Evolutionary conservation across 2,113 vertebrate species (phyloP).

Genomic region (Cairina moschata): DNA sequence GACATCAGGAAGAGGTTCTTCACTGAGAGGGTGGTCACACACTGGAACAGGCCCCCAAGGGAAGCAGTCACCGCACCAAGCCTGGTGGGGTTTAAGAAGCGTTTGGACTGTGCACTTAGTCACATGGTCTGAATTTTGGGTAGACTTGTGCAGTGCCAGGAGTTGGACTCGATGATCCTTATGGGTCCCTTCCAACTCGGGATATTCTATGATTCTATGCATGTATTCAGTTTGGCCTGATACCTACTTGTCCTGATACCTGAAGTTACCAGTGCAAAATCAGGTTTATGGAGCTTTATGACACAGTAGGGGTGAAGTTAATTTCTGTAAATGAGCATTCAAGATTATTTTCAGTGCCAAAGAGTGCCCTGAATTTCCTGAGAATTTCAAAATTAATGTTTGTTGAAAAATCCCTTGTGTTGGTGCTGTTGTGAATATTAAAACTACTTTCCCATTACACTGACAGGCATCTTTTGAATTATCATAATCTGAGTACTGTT

Average conservation of each 20-base stretch:
- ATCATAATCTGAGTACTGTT: conserved; percentile 25
- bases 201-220: too few species aligned
- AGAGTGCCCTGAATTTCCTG: background rate
- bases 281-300: background rate
- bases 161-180: too few species aligned
- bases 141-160: too few species aligned
- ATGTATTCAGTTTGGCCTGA: background rate
- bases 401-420: background rate
- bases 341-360: background rate
- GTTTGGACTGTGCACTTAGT: too few species aligned
- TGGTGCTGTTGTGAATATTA: background rate
- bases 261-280: background rate
- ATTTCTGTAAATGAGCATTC: background rate
- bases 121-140: too few species aligned
- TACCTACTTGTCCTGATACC: background rate
- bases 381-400: background rate
- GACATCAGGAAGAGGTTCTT: too few species aligned
- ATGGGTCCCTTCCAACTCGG: too few species aligned
- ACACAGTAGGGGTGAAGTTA: background rate
- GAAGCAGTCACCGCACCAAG: too few species aligned
- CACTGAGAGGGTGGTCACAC: too few species aligned
- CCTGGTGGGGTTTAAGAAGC: too few species aligned
- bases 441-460: background rate
- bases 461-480: conserved; percentile 5
- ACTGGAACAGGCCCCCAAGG: too few species aligned